Conservation (phyloP, 2,888 invertebrate species). For the Dugesia japonica region DNA sequence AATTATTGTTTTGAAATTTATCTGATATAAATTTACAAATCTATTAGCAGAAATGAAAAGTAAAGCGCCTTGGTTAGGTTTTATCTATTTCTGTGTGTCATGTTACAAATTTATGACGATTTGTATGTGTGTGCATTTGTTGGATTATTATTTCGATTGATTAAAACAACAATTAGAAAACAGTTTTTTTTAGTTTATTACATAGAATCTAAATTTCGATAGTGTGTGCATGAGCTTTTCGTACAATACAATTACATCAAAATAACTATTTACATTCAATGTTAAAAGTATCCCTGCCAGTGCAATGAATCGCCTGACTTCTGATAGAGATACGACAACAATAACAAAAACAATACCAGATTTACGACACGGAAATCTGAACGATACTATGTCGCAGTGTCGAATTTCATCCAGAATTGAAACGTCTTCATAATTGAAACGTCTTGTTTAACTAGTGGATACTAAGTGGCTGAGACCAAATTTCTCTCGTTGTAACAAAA, state of each 20-base stretch:
- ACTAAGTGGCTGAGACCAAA: not conserved
- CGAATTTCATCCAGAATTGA: conserved; percentile 13
- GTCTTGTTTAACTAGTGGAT: not conserved
- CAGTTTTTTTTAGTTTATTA: not conserved
- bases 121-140: not conserved
- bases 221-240: conserved; percentile 15
- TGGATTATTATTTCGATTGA: conserved; percentile 10
- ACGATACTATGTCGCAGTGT: not conserved
- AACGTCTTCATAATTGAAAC: conserved; percentile 6
- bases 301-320: conserved; percentile 11
- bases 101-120: conserved; percentile 8
- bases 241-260: not conserved
- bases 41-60: not conserved
- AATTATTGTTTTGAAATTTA: not conserved
- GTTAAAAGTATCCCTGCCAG: conserved; percentile 20
- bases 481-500: not conserved
- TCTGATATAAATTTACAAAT: not conserved
- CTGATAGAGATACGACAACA: conserved; percentile 20
- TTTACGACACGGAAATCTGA: conserved; percentile 16
- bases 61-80: not conserved
- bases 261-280: not conserved
- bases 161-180: conserved; percentile 15
- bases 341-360: conserved; percentile 20
- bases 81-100: conserved; percentile 20
- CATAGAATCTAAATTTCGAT: not conserved